Conservation (phyloP, 2,888 invertebrate species). For the Taphrorychus bicolor region DNA sequence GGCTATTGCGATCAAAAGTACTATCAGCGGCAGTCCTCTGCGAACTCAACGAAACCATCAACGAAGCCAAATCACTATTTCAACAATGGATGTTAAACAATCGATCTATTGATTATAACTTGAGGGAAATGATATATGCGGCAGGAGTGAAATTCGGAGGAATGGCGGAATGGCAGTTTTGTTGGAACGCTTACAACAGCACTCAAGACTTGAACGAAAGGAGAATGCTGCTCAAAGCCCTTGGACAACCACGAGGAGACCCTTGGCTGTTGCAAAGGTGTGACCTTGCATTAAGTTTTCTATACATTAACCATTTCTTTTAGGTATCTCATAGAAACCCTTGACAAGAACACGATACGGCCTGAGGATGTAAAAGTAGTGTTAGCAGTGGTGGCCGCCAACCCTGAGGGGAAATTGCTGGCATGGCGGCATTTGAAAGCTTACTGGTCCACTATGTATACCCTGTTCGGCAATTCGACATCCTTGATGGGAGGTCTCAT, state of each 20-base stretch:
- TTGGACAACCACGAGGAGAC: slow-evolving; percentile 72
- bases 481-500: slow-evolving; percentile 70
- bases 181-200: slow-evolving; percentile 74
- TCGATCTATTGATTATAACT: slow-evolving; percentile 73
- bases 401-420: slow-evolving; percentile 72
- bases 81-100: slow-evolving; percentile 74
- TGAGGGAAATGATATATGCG: slow-evolving; percentile 73
- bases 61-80: slow-evolving; percentile 73
- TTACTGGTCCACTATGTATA: slow-evolving; percentile 71
- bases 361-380: slow-evolving; percentile 76
- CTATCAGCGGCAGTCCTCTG: slow-evolving; percentile 76
- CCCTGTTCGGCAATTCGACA: slow-evolving; percentile 70
- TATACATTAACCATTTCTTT: slow-evolving; percentile 43
- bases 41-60: slow-evolving; percentile 73
- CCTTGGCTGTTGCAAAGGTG: slow-evolving; percentile 84
- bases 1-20: slow-evolving; percentile 75
- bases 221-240: slow-evolving; percentile 71
- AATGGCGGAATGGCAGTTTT: slow-evolving; percentile 76
- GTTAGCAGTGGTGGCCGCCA: slow-evolving; percentile 74
- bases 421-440: slow-evolving; percentile 78
- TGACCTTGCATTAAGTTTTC: background rate
- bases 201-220: slow-evolving; percentile 75
- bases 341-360: slow-evolving; percentile 73
- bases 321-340: slow-evolving; percentile 77
- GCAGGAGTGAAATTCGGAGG: slow-evolving; percentile 76